Evolutionary conservation across 2,113 vertebrate species (phyloP).

Genomic region (Herpetotheres cachinnans): DNA sequence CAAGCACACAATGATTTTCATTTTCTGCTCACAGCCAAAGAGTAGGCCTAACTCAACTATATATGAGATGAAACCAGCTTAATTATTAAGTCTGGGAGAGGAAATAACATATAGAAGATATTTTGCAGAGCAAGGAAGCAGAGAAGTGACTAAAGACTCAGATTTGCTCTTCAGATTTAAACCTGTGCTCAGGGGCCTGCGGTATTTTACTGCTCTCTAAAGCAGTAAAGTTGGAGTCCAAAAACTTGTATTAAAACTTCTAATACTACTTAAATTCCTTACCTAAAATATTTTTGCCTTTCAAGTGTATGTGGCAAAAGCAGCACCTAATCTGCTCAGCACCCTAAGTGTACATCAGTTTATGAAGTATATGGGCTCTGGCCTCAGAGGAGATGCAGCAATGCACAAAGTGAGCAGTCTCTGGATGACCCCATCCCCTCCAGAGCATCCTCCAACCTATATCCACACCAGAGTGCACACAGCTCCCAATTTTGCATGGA

Average conservation of each 20-base stretch:
- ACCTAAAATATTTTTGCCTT: background rate
- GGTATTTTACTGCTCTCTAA: background rate
- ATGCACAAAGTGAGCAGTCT: fast-evolving
- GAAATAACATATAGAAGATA: background rate
- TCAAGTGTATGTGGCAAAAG: background rate
- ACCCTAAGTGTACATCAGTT: background rate
- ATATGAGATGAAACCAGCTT: background rate
- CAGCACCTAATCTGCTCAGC: background rate
- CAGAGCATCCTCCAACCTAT: background rate
- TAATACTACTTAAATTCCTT: background rate
- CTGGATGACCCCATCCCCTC: background rate
- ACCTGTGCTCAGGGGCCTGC: background rate
- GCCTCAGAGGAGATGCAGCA: background rate
- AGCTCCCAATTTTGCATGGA: background rate
- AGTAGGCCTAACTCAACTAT: background rate
- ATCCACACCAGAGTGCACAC: background rate
- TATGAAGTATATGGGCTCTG: background rate
- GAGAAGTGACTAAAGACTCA: background rate
- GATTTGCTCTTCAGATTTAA: background rate
- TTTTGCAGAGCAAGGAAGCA: background rate
- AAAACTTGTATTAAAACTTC: background rate
- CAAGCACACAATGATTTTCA: background rate
- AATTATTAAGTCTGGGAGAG: background rate
- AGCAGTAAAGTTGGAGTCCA: background rate
- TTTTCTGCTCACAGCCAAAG: background rate